These are phyloP conservation scores for Drosophila nasuta DNA, from an alignment of 1,140 invertebrate species.

Conservation along the genomic window DNA sequence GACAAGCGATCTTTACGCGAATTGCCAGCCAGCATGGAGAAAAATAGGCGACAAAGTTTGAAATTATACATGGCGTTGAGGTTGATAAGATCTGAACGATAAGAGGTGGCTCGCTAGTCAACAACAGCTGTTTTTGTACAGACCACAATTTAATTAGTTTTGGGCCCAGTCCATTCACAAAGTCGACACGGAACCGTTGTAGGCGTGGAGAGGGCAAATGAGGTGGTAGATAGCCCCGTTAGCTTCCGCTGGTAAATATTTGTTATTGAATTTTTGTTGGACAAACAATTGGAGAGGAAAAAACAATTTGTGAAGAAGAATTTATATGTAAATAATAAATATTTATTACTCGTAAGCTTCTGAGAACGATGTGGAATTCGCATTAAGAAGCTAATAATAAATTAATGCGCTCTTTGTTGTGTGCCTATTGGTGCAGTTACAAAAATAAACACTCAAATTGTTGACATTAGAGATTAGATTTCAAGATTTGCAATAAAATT, in stretches of 20 bases:
- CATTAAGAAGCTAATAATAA: constrained; percentile 13
- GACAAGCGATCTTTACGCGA: neutral
- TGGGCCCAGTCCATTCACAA: constrained; percentile 21
- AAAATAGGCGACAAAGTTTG: constrained; percentile 34
- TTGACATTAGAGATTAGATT: constrained; percentile 28
- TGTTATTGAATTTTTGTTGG: constrained; percentile 47
- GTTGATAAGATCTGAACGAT: constrained; percentile 75
- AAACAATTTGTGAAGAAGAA: constrained; percentile 65
- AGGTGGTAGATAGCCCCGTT: constrained; percentile 34
- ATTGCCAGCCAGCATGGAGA: constrained; percentile 19
- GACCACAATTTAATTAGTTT: constrained; percentile 68
- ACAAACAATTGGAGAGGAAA: constrained; percentile 70
- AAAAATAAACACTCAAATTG: constrained; percentile 9
- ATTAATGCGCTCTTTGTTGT: neutral
- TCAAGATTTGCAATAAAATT: constrained; percentile 12
- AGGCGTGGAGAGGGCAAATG: constrained; percentile 47
- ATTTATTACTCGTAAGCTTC: constrained; percentile 10
- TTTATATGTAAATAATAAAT: constrained; percentile 32
- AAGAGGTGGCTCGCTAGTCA: constrained; percentile 53
- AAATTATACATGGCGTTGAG: constrained; percentile 39
- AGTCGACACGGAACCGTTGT: constrained; percentile 55
- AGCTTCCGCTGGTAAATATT: constrained; percentile 74
- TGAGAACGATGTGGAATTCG: neutral
- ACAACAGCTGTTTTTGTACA: constrained; percentile 47
- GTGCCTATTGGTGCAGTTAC: neutral